Evolutionary conservation across 2,888 invertebrate species (phyloP), one percentile per base, ranked within the genome.

Genomic region (Lepidocyrtinus sp.): DNA sequence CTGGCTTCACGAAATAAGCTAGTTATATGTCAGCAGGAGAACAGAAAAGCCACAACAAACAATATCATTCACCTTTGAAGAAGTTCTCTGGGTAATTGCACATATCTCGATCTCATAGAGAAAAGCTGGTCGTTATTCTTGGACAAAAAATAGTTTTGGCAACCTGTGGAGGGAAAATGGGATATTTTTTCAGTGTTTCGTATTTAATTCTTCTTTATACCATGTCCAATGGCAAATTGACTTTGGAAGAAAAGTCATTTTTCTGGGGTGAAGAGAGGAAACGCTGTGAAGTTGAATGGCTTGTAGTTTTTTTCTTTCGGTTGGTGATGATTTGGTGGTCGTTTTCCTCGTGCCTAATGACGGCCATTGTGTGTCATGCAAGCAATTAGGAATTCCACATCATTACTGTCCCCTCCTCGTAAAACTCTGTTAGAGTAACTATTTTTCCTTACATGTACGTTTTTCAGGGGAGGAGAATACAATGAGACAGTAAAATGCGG

Each of bases 311-410:
- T 26, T 26, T 63, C 63, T 26, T 63, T 22, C 62, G 24, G 21
- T 2, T 62, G 55, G 27, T 63, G 63, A 26, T 26, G 27, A 63
- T 26, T 25, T 63, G 59, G 59, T 59, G 59, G 59, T 59, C 59
- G 59, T 59, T 59, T 21, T 59, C 59, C 61, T 45, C 3, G 69
- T 69, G 46, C 67, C 76, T 76, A 76, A 76, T 76, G 76, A 76
- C 50, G 27, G 22, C 70, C 46, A 76, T 76, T 76, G 76, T 76
- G 76, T 76, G 70, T 76, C 70, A 76, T 50, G 55, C 70, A 17
- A 62, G 76, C 76, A 76, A 76, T 76, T 76, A 76, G 64, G 70
- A 70, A 64, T 64, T 70, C 36, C 65, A 65, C 74, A 70, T 25
- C 59, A 59, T 59, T 59, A 59, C 59, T 59, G 59, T 59, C 59